A percentile compares a stretch with the other conserved stretches of the same genome.
phyloP scores from a whole-genome alignment of 2,888 invertebrate genomes.

The Fissipunctia ypsillon region DNA sequence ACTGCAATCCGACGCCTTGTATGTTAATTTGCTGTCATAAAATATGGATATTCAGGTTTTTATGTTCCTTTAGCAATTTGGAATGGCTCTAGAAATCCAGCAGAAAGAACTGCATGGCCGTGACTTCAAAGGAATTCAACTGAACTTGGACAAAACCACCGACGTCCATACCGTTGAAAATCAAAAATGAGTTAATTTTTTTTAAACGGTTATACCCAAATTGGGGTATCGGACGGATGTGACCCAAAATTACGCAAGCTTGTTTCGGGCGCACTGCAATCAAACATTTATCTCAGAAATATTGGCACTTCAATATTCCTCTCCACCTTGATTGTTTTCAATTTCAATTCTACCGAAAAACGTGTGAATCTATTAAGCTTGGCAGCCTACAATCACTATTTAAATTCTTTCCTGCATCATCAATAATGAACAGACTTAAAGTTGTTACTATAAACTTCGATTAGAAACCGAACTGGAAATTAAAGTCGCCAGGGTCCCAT shows the following conservation, averaged over 20 bases:
- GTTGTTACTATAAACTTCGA: slow-evolving; percentile 61
- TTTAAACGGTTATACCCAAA: slow-evolving; percentile 32
- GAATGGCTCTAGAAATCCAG: slow-evolving; percentile 69
- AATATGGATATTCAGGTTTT: slow-evolving; percentile 78
- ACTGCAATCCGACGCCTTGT: slow-evolving; percentile 81
- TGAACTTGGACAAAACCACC: slow-evolving; percentile 11
- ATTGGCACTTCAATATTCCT: slow-evolving; percentile 15
- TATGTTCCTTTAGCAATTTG: slow-evolving; percentile 74
- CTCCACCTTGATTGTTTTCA: slow-evolving; percentile 2
- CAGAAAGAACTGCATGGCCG: slow-evolving; percentile 62
- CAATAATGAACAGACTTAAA: slow-evolving; percentile 39
- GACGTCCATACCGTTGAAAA: slow-evolving; percentile 5
- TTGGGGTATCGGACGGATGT: slow-evolving; percentile 16
- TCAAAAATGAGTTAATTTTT: slow-evolving; percentile 40
- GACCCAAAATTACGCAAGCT: slow-evolving; percentile 15
- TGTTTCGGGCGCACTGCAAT: slow-evolving; percentile 10
- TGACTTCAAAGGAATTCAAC: slow-evolving; percentile 41
- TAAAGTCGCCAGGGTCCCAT: slow-evolving; percentile 79
- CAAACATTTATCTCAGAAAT: slow-evolving; percentile 34
- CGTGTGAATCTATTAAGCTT: slow-evolving; percentile 2
- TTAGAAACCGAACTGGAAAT: slow-evolving; percentile 79
- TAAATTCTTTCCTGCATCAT: slow-evolving; percentile 19
- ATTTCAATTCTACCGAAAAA: neutral
- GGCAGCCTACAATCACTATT: neutral
- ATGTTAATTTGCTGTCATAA: slow-evolving; percentile 86